Base-by-base conservation (phyloP, 2,797 vertebrate genomes). In the Cirrhinus mrigala region DNA sequence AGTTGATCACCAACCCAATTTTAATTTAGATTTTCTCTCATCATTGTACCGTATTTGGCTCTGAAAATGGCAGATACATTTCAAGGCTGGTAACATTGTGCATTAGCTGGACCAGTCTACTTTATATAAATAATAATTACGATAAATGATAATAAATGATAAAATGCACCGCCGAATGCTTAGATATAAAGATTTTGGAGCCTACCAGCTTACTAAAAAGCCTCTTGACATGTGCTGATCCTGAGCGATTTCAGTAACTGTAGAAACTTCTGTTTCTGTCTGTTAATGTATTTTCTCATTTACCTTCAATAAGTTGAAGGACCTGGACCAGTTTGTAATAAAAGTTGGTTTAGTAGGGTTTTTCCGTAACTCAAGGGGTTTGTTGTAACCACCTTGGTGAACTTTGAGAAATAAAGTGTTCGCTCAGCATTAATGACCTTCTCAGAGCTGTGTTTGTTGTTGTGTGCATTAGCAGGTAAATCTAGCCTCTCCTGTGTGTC, bases 351-450 rank as follows among this genome's bases (percentile, higher is more conserved):
- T 54, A 37, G 18, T 24, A 27, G n/a, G 22, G 69, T 16, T 75
- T 33, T 75, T 66, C 27, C 73, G 54, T 12, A 22, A 33, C 9
- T 54, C 6, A 33, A 50, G 18, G 10, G 18, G 52, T 44, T 40
- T 58, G 52, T 37, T 77, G 29, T 12, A 40, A 12, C 20, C 11
- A 29, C 71, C 81, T 62, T 1, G 6, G 27, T 82, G 81, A 82
- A 33, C 66, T 82, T 69, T 60, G 11, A 24, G 75, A 73, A 73
- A 73, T 82, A 33, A 60, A 82, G 54, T 73, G 56, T 82, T 73
- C 54, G 11, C 54, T 46, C 7, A 29, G 20, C 27, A 75, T 75
- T 75, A 83, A 75, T 64, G 70, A 75, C 58, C 81, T 75, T 60
- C 69, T 82, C 24, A 3, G 81, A 62, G 69, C 18, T n/a, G 56